phyloP scores from a whole-genome alignment of 2,888 invertebrate genomes.

The Synanthedon myopaeformis region DNA sequence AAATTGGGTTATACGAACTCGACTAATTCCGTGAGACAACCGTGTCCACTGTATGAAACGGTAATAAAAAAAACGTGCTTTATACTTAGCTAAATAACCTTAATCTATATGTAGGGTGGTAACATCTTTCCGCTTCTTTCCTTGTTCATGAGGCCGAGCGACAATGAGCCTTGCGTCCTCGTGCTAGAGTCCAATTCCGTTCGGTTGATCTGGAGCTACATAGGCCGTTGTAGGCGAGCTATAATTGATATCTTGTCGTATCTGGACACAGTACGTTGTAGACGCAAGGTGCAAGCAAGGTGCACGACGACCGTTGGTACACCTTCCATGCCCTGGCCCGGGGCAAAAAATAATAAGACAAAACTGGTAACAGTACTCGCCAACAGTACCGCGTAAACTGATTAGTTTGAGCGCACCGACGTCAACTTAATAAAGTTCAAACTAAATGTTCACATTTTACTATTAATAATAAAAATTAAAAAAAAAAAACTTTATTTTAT shows the following conservation, averaged over 20 bases:
- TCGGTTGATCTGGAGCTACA: background rate
- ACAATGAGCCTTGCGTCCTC: too few relatives aligned
- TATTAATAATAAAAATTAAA: too few relatives aligned
- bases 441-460: too few relatives aligned
- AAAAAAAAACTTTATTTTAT: too few relatives aligned
- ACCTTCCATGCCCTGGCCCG: conserved; percentile 27
- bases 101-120: conserved; percentile 56
- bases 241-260: conserved; percentile 55
- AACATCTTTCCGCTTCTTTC: conserved; percentile 45
- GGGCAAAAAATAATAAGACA: conserved; percentile 5
- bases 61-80: conserved; percentile 45
- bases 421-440: too few relatives aligned
- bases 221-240: conserved; percentile 4
- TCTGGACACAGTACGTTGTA: conserved; percentile 32
- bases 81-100: conserved; percentile 57
- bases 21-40: conserved; percentile 58
- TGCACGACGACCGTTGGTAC: conserved; percentile 42
- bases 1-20: conserved; percentile 30
- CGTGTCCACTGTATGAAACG: conserved; percentile 58
- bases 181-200: too few relatives aligned
- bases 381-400: conserved; percentile 43
- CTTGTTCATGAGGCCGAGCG: background rate
- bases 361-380: conserved; percentile 22
- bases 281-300: conserved; percentile 65
- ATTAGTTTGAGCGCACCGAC: conserved; percentile 28